phyloP scores from a whole-genome alignment of 2,113 vertebrate species.

The Coryphaenoides rupestris region DNA sequence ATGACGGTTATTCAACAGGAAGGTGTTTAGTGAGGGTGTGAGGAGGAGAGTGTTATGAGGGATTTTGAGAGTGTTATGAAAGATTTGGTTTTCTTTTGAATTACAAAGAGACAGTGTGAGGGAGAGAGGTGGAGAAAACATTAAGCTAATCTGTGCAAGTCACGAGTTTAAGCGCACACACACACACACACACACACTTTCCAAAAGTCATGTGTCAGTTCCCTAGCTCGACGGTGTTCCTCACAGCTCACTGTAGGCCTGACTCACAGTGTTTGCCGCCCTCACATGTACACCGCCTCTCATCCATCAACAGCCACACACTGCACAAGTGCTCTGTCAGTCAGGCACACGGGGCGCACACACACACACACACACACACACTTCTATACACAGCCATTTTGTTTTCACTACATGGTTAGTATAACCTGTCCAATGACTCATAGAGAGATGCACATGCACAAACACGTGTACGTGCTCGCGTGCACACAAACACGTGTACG shows the following conservation, averaged over 20 bases:
- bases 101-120: too few relatives aligned
- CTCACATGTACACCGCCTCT: conserved; percentile 44
- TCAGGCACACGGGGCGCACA: conserved; percentile 8
- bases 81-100: too few relatives aligned
- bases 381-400: conserved; percentile 12
- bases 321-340: conserved; percentile 13
- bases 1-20: too few relatives aligned
- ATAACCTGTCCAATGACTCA: too few relatives aligned
- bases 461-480: conserved; percentile 19
- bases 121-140: too few relatives aligned
- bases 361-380: not conserved
- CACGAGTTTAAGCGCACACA: not conserved
- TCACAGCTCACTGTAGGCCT: conserved; percentile 43
- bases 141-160: too few relatives aligned
- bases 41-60: too few relatives aligned
- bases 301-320: conserved; percentile 35
- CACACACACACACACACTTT: conserved; percentile 28
- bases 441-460: conserved; percentile 27
- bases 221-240: too few relatives aligned
- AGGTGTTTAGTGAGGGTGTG: too few relatives aligned
- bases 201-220: conserved; percentile 48
- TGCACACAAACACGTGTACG: conserved; percentile 19
- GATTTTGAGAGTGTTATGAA: too few relatives aligned
- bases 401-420: too few relatives aligned
- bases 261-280: conserved; percentile 63